Conservation (phyloP, 92 coral and sea anemone genomes). For the Bergia sp. region DNA sequence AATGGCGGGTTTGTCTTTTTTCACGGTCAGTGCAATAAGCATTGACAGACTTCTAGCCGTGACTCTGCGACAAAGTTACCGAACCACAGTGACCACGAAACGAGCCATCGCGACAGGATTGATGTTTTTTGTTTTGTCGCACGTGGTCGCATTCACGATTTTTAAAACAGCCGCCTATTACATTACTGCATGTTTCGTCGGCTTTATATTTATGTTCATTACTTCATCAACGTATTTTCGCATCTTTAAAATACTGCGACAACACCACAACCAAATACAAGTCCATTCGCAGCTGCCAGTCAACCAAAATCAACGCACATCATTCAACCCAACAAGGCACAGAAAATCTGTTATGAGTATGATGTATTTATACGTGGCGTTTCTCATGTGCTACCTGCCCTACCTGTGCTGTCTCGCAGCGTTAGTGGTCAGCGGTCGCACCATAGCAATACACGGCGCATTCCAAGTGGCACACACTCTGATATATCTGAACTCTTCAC, state of each 20-base stretch:
- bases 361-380: background rate
- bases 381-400: slow-evolving; percentile 5
- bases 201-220: background rate
- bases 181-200: slow-evolving; percentile 12
- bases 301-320: background rate
- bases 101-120: slow-evolving; percentile 6
- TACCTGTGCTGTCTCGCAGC: slow-evolving; percentile 10
- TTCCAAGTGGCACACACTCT: slow-evolving; percentile 13
- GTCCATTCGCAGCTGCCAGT: background rate
- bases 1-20: slow-evolving; percentile 32
- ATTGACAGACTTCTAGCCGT: slow-evolving; percentile 23
- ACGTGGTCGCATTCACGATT: slow-evolving; percentile 13
- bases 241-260: slow-evolving; percentile 15
- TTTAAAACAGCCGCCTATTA: background rate
- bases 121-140: background rate
- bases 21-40: slow-evolving; percentile 27
- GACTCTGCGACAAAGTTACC: background rate
- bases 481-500: background rate
- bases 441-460: slow-evolving; percentile 5
- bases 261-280: background rate
- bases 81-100: background rate
- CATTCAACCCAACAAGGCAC: slow-evolving; percentile 3
- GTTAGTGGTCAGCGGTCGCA: slow-evolving; percentile 5
- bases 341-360: slow-evolving; percentile 11
- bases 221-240: slow-evolving; percentile 1